Conservation (phyloP, 2,888 invertebrate genomes). For the Coleophora flavipennella region DNA sequence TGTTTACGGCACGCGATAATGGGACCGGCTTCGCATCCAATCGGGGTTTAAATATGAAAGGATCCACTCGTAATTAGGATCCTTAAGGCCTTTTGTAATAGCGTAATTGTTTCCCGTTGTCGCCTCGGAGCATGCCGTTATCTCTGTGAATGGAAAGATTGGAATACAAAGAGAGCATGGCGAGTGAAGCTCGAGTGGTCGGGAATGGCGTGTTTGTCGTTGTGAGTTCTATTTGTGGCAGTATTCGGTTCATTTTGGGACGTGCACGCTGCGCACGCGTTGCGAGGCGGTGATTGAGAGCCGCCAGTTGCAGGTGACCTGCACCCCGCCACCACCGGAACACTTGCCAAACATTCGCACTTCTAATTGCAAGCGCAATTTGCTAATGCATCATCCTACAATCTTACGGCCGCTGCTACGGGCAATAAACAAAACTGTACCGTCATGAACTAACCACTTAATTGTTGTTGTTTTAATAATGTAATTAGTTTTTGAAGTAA, state of each 20-base stretch:
- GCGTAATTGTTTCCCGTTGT: slow-evolving; percentile 62
- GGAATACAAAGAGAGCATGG: slow-evolving; percentile 49
- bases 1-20: slow-evolving; percentile 66
- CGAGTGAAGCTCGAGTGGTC: slow-evolving; percentile 34
- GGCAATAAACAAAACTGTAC: slow-evolving; percentile 3
- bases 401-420: not conserved
- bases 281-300: slow-evolving; percentile 52
- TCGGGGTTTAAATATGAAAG: slow-evolving; percentile 55
- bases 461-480: too few species aligned
- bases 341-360: slow-evolving; percentile 54
- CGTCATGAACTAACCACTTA: too few species aligned
- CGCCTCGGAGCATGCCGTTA: slow-evolving; percentile 48
- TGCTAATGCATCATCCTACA: slow-evolving; percentile 37
- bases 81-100: slow-evolving; percentile 61
- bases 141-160: slow-evolving; percentile 53
- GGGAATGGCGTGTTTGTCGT: slow-evolving; percentile 32
- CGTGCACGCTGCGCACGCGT: slow-evolving; percentile 23
- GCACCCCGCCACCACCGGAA: slow-evolving; percentile 29
- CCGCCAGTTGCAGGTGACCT: slow-evolving; percentile 55
- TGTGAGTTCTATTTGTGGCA: slow-evolving; percentile 29
- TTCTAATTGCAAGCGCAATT: slow-evolving; percentile 57
- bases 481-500: too few species aligned
- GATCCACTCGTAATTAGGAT: slow-evolving; percentile 59
- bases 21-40: slow-evolving; percentile 57
- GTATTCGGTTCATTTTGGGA: slow-evolving; percentile 30